Base-by-base conservation (phyloP, 2,888 invertebrate genomes). In the Leucoma salicis region DNA sequence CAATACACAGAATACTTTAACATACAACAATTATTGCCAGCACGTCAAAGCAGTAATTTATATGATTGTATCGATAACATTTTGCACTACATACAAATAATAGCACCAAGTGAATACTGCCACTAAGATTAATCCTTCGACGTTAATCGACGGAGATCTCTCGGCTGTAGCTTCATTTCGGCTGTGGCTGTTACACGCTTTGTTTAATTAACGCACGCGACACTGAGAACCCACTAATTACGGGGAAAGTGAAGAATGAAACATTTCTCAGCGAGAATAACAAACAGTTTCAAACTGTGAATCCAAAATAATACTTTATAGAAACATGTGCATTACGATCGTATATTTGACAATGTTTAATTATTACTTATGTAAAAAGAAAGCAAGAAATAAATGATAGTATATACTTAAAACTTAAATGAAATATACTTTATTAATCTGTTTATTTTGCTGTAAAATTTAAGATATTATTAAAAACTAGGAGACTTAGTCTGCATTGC, bases 181-280 rank as follows among this genome's bases (percentile, higher is more conserved):
- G 68, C 68, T 61, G 65, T 60, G 59, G 60, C 58, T 57, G 63
- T 72, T 70, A 65, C 53, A 59, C 53, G 59, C 57, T 58, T 51
- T 50, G 58, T 53, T 55, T 70, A 63, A 69, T 68, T 71, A 63
- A 49, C 58, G 47, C 46, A 59, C 48, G 40, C 49, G 32, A 41
- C 54, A 54, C 51, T 63, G 57, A 63, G 69, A 60, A 61, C 57
- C 49, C 34, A 49, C 57, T 61, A 64, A 70, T 68, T 70, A 64
- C 56, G 56, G 51, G 37, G 41, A 46, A 46, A 62, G 47, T 46
- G 34, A 48, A 43, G 53, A 60, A 46, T 50, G 46, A 59, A 60
- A 54, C 49, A 46, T 52, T 50, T 51, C 41, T 42, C 42, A 34
- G 38, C 46, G 35, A 33, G 44, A 41, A 63, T 53, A 13, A 47